A percentile compares a stretch with the other conserved stretches of the same genome.
Evolutionary conservation across 2,113 vertebrate species (phyloP).

Genomic region (Platycercus adscitus): DNA sequence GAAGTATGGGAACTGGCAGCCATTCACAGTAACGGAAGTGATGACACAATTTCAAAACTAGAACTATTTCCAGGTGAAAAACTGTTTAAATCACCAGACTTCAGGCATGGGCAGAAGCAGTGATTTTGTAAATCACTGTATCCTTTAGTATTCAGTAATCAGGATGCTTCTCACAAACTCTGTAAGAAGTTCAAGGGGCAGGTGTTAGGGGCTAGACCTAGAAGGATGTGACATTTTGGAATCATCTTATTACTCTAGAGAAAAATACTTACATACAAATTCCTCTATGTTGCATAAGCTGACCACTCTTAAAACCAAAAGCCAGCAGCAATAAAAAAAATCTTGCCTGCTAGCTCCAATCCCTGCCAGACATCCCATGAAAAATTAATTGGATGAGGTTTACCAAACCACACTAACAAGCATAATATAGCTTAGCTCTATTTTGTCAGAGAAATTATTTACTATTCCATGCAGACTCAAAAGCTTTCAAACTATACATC

Average conservation of each 20-base stretch:
- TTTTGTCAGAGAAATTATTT: constrained; percentile 1
- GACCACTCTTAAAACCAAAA: not conserved
- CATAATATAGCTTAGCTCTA: not conserved
- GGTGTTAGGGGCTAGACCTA: not conserved
- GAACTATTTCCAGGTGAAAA: not conserved
- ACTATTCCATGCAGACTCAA: not conserved
- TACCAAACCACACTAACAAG: not conserved
- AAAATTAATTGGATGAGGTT: constrained; percentile 44
- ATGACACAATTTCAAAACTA: not conserved
- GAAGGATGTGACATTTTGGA: not conserved
- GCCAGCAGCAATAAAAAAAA: not conserved
- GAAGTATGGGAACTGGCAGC: not conserved
- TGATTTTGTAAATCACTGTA: not conserved
- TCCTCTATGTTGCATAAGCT: not conserved
- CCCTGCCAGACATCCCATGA: not conserved
- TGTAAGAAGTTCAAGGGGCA: not conserved
- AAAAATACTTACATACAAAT: not conserved
- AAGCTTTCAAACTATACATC: not conserved
- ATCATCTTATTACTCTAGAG: not conserved
- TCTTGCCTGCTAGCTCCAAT: not conserved
- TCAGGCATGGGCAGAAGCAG: not conserved
- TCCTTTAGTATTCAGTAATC: not conserved
- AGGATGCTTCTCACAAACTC: not conserved
- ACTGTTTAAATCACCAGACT: not conserved
- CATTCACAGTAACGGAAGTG: not conserved